Percentiles rank a stretch among this genome's conserved stretches.
These are phyloP conservation scores for Metaphire vulgaris DNA, from an alignment of 1,140 invertebrate species.

Conservation along the genomic window DNA sequence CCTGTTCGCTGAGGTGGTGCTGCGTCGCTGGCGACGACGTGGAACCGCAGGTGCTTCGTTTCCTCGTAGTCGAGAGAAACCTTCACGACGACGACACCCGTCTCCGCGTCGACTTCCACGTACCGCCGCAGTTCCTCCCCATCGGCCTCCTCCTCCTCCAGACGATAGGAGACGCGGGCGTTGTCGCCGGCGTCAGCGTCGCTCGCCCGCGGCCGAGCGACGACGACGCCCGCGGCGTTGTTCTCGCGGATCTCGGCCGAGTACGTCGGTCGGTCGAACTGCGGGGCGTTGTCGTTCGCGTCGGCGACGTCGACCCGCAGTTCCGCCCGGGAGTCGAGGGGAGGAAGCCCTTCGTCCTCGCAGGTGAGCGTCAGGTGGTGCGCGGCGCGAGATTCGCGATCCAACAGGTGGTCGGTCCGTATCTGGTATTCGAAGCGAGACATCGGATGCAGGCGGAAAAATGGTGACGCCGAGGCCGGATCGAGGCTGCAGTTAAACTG, in stretches of 20 bases:
- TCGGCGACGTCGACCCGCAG: constrained; percentile 62
- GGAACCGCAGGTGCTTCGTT: background rate
- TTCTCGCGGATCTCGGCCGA: constrained; percentile 19
- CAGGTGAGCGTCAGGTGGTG: constrained; percentile 74
- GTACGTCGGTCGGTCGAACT: constrained; percentile 76
- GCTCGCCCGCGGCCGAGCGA: background rate
- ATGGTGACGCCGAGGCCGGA: background rate
- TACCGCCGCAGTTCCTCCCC: background rate
- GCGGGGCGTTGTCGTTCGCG: constrained; percentile 86
- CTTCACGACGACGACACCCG: background rate
- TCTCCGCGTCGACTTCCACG: constrained; percentile 9
- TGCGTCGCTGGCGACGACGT: background rate
- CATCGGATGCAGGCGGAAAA: background rate
- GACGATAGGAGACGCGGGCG: background rate
- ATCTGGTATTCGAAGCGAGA: constrained; percentile 1
- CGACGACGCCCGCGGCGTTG: background rate
- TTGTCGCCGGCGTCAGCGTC: constrained; percentile 6
- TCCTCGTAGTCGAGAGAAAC: background rate
- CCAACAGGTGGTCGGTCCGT: constrained; percentile 59
- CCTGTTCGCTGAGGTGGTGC: background rate
- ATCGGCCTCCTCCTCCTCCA: background rate
- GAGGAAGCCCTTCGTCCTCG: constrained; percentile 61
- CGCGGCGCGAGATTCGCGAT: constrained; percentile 68
- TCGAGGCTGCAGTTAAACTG: background rate
- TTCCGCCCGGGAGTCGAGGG: constrained; percentile 59